Evolutionary conservation across 2,113 vertebrate species (phyloP).

Genomic region (Pelvicachromis taeniatus): DNA sequence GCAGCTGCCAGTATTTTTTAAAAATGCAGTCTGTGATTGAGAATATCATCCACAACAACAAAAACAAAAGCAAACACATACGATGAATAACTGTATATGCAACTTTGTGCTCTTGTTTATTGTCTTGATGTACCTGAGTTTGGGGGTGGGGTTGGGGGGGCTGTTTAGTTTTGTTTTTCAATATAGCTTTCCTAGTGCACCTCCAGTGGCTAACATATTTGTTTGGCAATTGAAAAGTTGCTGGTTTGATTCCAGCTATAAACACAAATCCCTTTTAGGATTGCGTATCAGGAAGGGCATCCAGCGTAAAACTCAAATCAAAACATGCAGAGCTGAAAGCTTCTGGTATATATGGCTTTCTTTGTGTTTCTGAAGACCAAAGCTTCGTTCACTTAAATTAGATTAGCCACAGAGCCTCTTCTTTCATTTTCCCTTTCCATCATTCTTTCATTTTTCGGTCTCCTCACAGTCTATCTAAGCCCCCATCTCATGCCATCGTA

Average conservation of each 20-base stretch:
- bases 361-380: neutral
- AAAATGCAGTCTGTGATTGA: accelerated
- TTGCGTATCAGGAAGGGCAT: neutral
- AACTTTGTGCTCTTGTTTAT: neutral
- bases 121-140: neutral
- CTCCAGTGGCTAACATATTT: neutral
- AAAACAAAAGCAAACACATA: neutral
- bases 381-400: neutral
- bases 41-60: neutral
- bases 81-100: neutral
- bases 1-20: neutral
- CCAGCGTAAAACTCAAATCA: neutral
- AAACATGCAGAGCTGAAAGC: neutral
- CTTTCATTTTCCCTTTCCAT: neutral
- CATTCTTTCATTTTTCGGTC: neutral
- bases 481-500: conserved; percentile 6
- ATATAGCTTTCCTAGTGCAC: neutral
- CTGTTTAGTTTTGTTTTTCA: neutral
- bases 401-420: neutral
- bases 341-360: neutral
- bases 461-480: conserved; percentile 1
- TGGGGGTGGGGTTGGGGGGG: neutral
- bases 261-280: neutral
- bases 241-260: neutral
- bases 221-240: neutral